Percentiles rank a stretch among this genome's conserved stretches.
Conservation (phyloP, 2,113 vertebrate species). For the Python bivittatus region DNA sequence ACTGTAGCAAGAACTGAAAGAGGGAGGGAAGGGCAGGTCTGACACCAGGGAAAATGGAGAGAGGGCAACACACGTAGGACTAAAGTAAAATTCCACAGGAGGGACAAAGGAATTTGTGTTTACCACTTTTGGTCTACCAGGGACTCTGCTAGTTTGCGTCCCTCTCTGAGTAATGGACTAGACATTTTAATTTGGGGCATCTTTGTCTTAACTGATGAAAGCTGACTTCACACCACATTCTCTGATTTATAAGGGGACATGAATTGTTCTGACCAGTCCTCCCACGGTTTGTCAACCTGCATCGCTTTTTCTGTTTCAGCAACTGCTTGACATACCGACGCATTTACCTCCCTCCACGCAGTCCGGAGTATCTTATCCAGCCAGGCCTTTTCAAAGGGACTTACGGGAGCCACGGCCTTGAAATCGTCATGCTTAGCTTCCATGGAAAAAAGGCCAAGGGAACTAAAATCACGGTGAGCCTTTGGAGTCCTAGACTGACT, state of each 20-base stretch:
- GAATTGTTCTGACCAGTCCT: neutral
- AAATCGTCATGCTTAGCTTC: constrained; percentile 98
- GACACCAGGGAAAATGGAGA: neutral
- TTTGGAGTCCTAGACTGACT: neutral
- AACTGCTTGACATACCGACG: constrained; percentile 97
- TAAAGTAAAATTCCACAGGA: neutral
- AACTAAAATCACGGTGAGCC: constrained; percentile 94
- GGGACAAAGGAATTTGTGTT: neutral
- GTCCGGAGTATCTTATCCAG: constrained; percentile 83
- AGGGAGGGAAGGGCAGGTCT: too few relatives aligned
- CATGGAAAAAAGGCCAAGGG: constrained; percentile 84
- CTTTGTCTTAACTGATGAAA: neutral
- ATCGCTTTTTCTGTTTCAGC: constrained; percentile 69
- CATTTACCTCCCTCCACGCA: constrained; percentile 91
- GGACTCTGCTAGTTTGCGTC: neutral
- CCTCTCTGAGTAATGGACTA: neutral
- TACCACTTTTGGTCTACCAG: neutral
- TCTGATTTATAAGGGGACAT: neutral
- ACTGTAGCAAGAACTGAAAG: neutral
- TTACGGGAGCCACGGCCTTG: constrained; percentile 94
- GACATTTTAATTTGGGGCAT: neutral
- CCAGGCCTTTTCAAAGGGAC: constrained; percentile 98
- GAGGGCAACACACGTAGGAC: neutral
- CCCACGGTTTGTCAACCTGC: neutral
- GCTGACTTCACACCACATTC: neutral